Conservation (phyloP, 2,888 invertebrate species). For the Craniophora ligustri region DNA sequence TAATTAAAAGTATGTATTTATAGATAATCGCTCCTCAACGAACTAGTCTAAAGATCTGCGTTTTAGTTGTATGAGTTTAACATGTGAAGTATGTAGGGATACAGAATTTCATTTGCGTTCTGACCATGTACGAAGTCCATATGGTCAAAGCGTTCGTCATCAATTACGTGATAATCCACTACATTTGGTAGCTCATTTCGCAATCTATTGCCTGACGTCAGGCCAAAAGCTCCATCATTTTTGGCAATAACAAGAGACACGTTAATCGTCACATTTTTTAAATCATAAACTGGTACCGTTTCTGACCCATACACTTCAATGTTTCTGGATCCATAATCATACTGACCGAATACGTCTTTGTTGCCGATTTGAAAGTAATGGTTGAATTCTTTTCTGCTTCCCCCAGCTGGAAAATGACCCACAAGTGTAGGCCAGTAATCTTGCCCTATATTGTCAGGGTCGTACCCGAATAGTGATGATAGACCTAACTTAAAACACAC, state of each 20-base stretch:
- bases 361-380: constrained; percentile 8
- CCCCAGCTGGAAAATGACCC: constrained; percentile 17
- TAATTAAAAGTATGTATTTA: too few relatives aligned
- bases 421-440: not conserved
- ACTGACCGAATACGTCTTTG: constrained; percentile 7
- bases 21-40: too few relatives aligned
- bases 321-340: constrained; percentile 14
- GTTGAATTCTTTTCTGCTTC: constrained; percentile 3
- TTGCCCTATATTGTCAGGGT: constrained; percentile 2
- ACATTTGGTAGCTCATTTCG: constrained; percentile 18
- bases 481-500: constrained; percentile 8
- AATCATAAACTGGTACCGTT: constrained; percentile 15
- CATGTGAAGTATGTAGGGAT: constrained; percentile 12
- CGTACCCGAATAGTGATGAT: constrained; percentile 12
- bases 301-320: constrained; percentile 11
- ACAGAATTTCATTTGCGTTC: constrained; percentile 17
- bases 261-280: constrained; percentile 14
- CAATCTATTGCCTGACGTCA: constrained; percentile 5
- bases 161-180: constrained; percentile 3
- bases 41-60: too few relatives aligned
- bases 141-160: constrained; percentile 18
- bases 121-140: constrained; percentile 5
- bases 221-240: constrained; percentile 12
- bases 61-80: constrained; percentile 6
- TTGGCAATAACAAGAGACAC: constrained; percentile 10